Evolutionary conservation across 2,113 vertebrate species (phyloP).

Genomic region (Rhinogobius similis): DNA sequence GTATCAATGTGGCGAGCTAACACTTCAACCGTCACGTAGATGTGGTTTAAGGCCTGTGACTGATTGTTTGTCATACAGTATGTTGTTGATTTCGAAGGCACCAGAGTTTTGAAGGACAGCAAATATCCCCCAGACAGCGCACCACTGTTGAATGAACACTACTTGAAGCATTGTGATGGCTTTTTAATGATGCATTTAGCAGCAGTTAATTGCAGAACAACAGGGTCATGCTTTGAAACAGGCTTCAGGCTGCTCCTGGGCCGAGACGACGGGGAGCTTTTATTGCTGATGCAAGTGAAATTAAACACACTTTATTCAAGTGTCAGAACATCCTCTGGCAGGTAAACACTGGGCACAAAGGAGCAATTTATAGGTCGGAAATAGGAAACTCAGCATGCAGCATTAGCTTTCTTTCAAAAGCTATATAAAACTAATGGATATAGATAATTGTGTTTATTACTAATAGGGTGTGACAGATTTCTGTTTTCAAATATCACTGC

Average conservation of each 20-base stretch:
- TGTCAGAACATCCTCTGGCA: slow-evolving; percentile 5
- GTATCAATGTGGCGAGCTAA: not conserved
- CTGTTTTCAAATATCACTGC: not conserved
- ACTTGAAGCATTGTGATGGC: not conserved
- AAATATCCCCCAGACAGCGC: not conserved
- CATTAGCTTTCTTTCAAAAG: not conserved
- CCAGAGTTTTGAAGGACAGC: not conserved
- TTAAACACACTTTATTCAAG: slow-evolving; percentile 8
- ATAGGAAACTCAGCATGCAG: not conserved
- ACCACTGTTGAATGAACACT: slow-evolving; percentile 3
- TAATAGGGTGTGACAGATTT: not conserved
- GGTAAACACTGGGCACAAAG: slow-evolving; percentile 4
- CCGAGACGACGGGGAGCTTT: slow-evolving; percentile 1
- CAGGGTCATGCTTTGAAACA: slow-evolving; percentile 8
- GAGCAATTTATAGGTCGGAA: not conserved
- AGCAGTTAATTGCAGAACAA: slow-evolving; percentile 9
- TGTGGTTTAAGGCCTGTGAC: not conserved
- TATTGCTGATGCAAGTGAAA: slow-evolving; percentile 10
- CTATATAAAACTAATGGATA: not conserved
- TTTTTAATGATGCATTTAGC: slow-evolving; percentile 7
- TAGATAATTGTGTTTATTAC: not conserved
- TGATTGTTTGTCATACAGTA: not conserved
- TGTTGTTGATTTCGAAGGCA: not conserved
- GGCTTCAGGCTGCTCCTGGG: not conserved
- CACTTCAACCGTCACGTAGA: not conserved